Percentiles rank a stretch among this genome's conserved stretches.
phyloP scores from a whole-genome alignment of 1,140 invertebrate species.

The Conus betulinus region DNA sequence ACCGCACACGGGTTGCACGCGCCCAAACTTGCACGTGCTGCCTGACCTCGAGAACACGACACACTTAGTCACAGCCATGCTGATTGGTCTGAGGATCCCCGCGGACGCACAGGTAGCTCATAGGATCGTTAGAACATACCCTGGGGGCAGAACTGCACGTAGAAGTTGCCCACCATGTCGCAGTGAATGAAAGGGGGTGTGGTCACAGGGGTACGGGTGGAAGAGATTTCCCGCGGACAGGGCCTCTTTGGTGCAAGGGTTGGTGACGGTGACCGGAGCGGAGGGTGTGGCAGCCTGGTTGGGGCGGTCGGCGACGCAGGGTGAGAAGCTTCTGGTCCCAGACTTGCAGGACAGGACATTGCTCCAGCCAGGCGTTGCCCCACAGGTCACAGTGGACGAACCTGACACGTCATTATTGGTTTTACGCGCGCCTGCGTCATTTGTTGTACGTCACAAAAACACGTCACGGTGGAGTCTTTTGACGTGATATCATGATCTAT shows the following conservation, averaged over 20 bases:
- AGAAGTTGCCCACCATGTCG: slow-evolving; percentile 44
- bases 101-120: slow-evolving; percentile 2
- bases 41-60: background rate
- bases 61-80: background rate
- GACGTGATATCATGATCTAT: no score
- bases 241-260: slow-evolving; percentile 20
- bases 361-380: slow-evolving; percentile 53
- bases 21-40: background rate
- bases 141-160: slow-evolving; percentile 46
- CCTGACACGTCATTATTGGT: no score
- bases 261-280: background rate
- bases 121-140: slow-evolving; percentile 42
- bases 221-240: slow-evolving; percentile 11
- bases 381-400: slow-evolving; percentile 59
- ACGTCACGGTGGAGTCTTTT: no score
- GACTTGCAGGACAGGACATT: slow-evolving; percentile 41
- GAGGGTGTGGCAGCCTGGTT: background rate
- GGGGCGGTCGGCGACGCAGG: slow-evolving; percentile 42
- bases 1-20: no score
- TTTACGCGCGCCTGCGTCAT: background rate
- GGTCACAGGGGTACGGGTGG: slow-evolving; percentile 46
- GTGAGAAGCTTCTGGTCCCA: slow-evolving; percentile 46
- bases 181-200: slow-evolving; percentile 50
- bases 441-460: no score
- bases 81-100: background rate